phyloP scores from a whole-genome alignment of 2,797 vertebrate genomes.

The Acipenser oxyrinchus region DNA sequence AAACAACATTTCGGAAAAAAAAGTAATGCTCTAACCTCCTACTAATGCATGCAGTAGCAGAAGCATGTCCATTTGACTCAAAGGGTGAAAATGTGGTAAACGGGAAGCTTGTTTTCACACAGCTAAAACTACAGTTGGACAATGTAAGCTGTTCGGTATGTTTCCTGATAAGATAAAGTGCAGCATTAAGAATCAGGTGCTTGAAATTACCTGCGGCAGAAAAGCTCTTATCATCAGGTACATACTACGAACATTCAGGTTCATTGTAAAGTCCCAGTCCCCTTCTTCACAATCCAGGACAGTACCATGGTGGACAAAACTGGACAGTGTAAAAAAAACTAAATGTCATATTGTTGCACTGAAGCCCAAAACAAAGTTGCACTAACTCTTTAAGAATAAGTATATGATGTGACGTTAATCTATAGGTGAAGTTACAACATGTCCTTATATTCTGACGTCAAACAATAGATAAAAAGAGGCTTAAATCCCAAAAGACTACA shows the following conservation, averaged over 20 bases:
- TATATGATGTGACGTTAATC: background rate
- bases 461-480: background rate
- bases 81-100: no score
- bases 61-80: no score
- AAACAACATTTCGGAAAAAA: no score
- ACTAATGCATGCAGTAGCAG: no score
- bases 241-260: conserved; percentile 87
- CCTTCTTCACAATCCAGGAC: conserved; percentile 82
- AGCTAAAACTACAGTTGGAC: no score
- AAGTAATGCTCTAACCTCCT: no score
- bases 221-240: conserved; percentile 87
- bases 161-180: conserved; percentile 38
- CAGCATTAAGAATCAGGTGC: conserved; percentile 22
- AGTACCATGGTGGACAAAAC: conserved; percentile 86
- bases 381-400: conserved; percentile 19
- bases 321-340: conserved; percentile 29
- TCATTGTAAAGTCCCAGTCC: conserved; percentile 93
- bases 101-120: background rate
- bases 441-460: background rate
- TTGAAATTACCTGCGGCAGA: conserved; percentile 73
- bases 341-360: conserved; percentile 15
- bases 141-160: conserved; percentile 7
- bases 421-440: background rate
- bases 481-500: background rate
- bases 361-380: conserved; percentile 22